Percentiles rank a stretch among this genome's conserved stretches.
phyloP scores from a whole-genome alignment of 2,113 vertebrate species.

The Noturus placidus region DNA sequence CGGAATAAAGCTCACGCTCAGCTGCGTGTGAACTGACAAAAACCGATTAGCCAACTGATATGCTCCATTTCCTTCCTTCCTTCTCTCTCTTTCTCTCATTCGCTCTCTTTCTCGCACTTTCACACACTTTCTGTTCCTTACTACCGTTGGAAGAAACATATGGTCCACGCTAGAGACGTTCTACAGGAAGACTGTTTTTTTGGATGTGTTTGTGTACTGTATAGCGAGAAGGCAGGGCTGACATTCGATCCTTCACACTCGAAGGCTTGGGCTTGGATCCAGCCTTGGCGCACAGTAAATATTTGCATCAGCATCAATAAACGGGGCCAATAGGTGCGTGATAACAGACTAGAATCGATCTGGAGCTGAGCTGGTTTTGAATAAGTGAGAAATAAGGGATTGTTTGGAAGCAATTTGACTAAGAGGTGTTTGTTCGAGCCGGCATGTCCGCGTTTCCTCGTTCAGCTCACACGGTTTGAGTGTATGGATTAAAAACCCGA shows the following conservation, averaged over 20 bases:
- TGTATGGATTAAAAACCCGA: not conserved
- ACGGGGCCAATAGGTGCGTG: conserved; percentile 67
- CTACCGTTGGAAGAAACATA: conserved; percentile 37
- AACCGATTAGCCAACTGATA: conserved; percentile 59
- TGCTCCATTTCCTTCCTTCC: conserved; percentile 57
- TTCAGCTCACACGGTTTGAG: not conserved
- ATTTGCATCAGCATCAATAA: conserved; percentile 74
- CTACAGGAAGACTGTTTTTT: conserved; percentile 26
- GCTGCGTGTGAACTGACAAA: conserved; percentile 55
- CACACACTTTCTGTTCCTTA: not conserved
- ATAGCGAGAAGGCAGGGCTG: conserved; percentile 8
- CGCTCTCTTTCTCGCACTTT: not conserved
- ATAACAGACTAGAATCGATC: conserved; percentile 68
- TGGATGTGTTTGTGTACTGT: conserved; percentile 1
- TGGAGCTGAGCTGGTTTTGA: conserved; percentile 46
- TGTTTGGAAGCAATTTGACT: conserved; percentile 57
- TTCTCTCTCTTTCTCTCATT: conserved; percentile 15
- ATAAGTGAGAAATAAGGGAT: conserved; percentile 41
- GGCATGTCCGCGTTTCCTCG: not conserved
- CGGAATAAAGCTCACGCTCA: conserved; percentile 31
- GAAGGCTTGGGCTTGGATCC: conserved; percentile 16
- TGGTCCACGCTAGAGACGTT: conserved; percentile 19
- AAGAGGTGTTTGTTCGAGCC: not conserved
- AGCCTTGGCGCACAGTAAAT: conserved; percentile 59
- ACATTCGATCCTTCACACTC: conserved; percentile 7